Evolutionary conservation across 2,888 invertebrate species (phyloP), one percentile per base, ranked within the genome.

Genomic region (Isoperla grammatica): DNA sequence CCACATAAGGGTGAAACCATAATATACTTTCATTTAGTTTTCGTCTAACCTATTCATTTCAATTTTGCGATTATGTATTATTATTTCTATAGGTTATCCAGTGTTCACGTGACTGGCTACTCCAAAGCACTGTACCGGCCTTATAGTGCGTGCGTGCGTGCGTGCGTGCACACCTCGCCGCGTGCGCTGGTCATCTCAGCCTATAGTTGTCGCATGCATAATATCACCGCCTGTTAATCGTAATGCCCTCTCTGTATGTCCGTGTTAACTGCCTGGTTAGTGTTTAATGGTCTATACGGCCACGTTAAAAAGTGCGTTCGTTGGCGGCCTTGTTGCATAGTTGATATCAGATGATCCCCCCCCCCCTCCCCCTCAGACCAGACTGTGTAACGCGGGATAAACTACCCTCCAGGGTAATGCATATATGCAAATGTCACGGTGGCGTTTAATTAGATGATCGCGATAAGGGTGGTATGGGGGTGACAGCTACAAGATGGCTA

Each of bases 391-490:
- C 12, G 40, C 29, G 8, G 45, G 13, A 40, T 43, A 56, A 59
- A 62, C 59, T 56, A 54, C 62, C 54, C 62, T 42, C 62, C 37
- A 11, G 62, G 62, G 62, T 62, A 62, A 62, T 62, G 59, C 62
- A 62, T 62, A 62, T 62, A 62, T 62, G 62, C 61, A 61, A 61
- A 61, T 61, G 61, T 61, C 59, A 61, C 43, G 61, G 53, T 37
- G 46, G 56, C 56, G 59, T 62, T 62, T 62, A 62, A 62, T 62
- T 59, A 62, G 62, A 62, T 62, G 62, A 62, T 62, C 53, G 62
- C 50, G 62, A 62, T 62, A 62, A 57, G 62, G 56, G 54, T 22
- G 58, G 55, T 19, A n/a, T 20, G 56, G 50, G 62, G 56, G 56
- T 57, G 62, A 62, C 62, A 59, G 57, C 50, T 49, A 56, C 62